Evolutionary conservation across 2,888 invertebrate genomes (phyloP).

Genomic region (Tricholauxania praeusta): DNA sequence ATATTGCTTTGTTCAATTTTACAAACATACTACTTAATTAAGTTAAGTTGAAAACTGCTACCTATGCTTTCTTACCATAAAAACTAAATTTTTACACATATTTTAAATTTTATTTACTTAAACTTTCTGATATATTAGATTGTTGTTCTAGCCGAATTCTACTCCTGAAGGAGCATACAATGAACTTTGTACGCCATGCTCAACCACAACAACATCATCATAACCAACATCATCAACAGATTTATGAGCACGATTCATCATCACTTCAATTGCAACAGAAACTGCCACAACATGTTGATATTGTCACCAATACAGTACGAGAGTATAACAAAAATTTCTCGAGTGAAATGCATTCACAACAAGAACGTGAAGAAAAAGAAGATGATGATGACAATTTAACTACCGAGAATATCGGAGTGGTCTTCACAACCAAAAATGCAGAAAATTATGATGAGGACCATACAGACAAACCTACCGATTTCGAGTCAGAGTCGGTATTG

Average conservation of each 20-base stretch:
- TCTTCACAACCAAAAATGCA: slow-evolving; percentile 44
- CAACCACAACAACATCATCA: slow-evolving; percentile 45
- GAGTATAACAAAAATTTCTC: slow-evolving; percentile 50
- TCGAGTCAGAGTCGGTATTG: neutral
- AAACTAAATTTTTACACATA: neutral
- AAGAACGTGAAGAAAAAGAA: slow-evolving; percentile 23
- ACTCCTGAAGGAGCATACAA: slow-evolving; percentile 62
- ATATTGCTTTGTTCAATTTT: too few species aligned
- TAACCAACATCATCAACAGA: slow-evolving; percentile 48
- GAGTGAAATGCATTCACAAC: slow-evolving; percentile 29
- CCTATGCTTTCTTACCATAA: too few species aligned
- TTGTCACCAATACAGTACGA: slow-evolving; percentile 50
- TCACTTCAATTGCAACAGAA: slow-evolving; percentile 34
- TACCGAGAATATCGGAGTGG: too few species aligned
- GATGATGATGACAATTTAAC: neutral
- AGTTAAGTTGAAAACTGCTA: neutral
- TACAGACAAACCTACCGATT: neutral
- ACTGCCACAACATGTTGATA: slow-evolving; percentile 50
- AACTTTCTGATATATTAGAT: slow-evolving; percentile 50
- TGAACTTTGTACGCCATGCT: slow-evolving; percentile 54
- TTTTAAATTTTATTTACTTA: slow-evolving; percentile 24
- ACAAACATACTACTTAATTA: too few species aligned
- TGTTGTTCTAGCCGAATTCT: slow-evolving; percentile 67
- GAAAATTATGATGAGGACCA: neutral
- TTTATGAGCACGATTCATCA: slow-evolving; percentile 44